Evolutionary conservation across 23 tunicate species (phyloP).

Genomic region (Aplidium turbinatum): DNA sequence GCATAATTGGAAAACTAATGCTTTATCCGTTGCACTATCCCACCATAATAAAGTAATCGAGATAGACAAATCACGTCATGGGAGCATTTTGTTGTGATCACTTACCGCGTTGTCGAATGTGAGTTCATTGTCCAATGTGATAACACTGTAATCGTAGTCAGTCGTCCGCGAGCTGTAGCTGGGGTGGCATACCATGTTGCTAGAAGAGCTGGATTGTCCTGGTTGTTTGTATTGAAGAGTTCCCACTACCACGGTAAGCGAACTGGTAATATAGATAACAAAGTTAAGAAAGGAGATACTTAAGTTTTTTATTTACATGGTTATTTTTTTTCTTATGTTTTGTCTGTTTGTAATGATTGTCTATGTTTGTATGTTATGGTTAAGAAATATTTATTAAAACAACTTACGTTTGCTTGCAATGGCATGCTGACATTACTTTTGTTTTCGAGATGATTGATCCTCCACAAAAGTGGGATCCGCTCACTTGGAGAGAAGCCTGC

Average conservation of each 20-base stretch:
- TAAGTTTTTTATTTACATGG: too few species aligned
- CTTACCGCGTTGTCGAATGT: slow-evolving; percentile 3
- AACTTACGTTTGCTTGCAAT: slow-evolving; percentile 46
- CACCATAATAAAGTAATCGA: too few species aligned
- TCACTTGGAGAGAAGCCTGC: slow-evolving; percentile 66
- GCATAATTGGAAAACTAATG: too few species aligned
- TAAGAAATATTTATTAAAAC: not conserved
- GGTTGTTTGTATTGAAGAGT: slow-evolving; percentile 36
- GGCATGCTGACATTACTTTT: slow-evolving; percentile 62
- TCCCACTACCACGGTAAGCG: slow-evolving; percentile 35
- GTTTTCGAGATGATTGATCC: slow-evolving; percentile 54
- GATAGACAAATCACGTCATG: too few species aligned
- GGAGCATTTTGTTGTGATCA: not conserved
- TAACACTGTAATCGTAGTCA: slow-evolving; percentile 62
- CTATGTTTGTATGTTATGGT: too few species aligned
- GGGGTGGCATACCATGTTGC: slow-evolving; percentile 41
- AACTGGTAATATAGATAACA: too few species aligned
- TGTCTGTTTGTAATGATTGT: too few species aligned
- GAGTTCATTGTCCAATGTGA: slow-evolving; percentile 18
- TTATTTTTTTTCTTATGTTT: too few species aligned
- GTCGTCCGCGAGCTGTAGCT: slow-evolving; percentile 62
- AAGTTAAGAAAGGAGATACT: too few species aligned
- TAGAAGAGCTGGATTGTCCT: slow-evolving; percentile 24
- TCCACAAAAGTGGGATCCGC: slow-evolving; percentile 65
- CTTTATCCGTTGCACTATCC: too few species aligned